phyloP scores from a whole-genome alignment of 1,140 invertebrate species.

The Brachionus manjavacas region DNA sequence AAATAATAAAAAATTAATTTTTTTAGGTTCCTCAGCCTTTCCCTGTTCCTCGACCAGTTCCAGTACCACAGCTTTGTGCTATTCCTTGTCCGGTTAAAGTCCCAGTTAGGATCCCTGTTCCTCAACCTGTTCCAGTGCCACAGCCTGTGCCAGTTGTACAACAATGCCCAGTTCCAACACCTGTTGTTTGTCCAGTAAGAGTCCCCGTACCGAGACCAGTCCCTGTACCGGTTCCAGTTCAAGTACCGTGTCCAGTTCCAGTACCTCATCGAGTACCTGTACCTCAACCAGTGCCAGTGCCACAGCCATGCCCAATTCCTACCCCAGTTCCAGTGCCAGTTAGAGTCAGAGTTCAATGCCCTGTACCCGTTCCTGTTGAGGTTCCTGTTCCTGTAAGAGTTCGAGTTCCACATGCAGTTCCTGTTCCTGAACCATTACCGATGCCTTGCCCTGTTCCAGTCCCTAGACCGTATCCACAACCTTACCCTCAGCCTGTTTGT shows the following conservation, averaged over 20 bases:
- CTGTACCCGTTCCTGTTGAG: neutral
- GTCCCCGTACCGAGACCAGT: neutral
- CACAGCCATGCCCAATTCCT: neutral
- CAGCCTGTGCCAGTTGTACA: neutral
- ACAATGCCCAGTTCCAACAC: neutral
- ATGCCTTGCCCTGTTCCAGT: neutral
- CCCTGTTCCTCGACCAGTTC: neutral
- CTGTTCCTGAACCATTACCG: neutral
- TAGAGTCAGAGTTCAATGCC: neutral
- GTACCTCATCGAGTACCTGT: neutral
- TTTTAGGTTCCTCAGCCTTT: neutral
- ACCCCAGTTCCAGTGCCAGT: constrained; percentile 1
- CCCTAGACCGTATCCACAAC: neutral
- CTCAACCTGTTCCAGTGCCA: neutral
- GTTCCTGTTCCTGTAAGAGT: constrained; percentile 10
- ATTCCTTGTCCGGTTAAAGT: neutral
- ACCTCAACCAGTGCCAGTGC: neutral
- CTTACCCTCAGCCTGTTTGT: neutral
- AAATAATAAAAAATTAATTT: neutral
- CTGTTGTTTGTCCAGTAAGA: neutral
- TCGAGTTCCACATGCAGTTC: neutral
- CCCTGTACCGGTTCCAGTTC: neutral
- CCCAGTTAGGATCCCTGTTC: neutral
- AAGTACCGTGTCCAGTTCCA: neutral
- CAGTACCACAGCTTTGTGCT: neutral